Evolutionary conservation across 1,140 invertebrate species (phyloP), one percentile per base, ranked within the genome.

Genomic region (Gryllus bimaculatus): DNA sequence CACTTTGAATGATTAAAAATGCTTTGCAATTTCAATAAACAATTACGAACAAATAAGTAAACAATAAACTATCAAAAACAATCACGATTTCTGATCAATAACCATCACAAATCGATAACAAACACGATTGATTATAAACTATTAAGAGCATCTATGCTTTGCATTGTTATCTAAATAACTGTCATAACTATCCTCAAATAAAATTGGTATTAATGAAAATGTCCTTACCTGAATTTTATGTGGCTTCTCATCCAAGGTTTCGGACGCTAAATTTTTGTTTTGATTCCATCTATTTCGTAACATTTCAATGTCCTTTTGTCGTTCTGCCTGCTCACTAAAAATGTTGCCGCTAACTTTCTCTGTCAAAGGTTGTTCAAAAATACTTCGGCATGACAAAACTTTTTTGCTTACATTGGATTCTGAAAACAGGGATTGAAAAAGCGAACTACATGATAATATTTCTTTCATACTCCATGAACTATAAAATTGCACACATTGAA

Each of bases 211-310:
- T n/a, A n/a, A n/a, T n/a, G n/a, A n/a, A n/a, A 39, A 5, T 2
- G 26, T 39, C 26, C 26, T 39, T 39, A 39, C 26, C 26, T 39
- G 26, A 39, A 39, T 39, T 39, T 13, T 21, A 13, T 75, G 12
- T 12, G n/a, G 8, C 12, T 26, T 75, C 74, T 26, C 39, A 76
- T 47, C 47, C 26, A 18, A 4, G 8, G 47, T 47, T 48, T 20
- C 48, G n/a, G 47, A 48, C 0, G 76, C 47, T 7, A 49, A 49
- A 20, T 47, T 47, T 21, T 77, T 77, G 73, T 76, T 77, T 48
- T 77, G 76, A 48, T 79, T 79, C 79, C 79, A 79, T 8, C 79
- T 74, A 47, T 77, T 79, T 48, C 47, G 49, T 15, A 79, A 47
- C 49, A 77, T 77, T 4, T 77, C 75, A 10, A 79, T 48, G 13